A percentile compares a stretch with the other conserved stretches of the same genome.
phyloP scores from a whole-genome alignment of 2,888 invertebrate genomes.

The Tenthredo mesomela region DNA sequence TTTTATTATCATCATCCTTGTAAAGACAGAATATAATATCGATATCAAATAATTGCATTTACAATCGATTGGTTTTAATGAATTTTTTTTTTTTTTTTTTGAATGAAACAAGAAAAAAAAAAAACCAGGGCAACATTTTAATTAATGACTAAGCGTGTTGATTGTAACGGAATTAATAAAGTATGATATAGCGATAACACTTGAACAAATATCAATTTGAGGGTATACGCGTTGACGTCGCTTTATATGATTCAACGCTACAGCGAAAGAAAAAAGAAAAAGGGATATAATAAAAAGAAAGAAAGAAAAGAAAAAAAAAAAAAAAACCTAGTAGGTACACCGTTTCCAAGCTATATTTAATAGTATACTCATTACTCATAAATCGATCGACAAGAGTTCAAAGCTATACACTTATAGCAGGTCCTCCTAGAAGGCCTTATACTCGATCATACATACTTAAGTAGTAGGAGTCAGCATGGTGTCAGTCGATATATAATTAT shows the following conservation, averaged over 20 bases:
- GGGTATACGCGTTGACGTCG: neutral
- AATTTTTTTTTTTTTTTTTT: neutral
- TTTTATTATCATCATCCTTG: too few relatives aligned
- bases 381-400: neutral
- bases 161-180: neutral
- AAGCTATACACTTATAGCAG: neutral
- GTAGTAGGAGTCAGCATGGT: neutral
- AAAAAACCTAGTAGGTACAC: neutral
- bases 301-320: neutral
- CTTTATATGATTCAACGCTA: neutral
- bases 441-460: neutral
- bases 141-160: neutral
- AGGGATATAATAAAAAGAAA: neutral
- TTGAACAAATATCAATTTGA: neutral
- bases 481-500: constrained; percentile 8
- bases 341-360: neutral
- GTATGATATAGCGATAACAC: neutral
- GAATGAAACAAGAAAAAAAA: neutral
- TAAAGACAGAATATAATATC: too few relatives aligned
- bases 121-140: neutral
- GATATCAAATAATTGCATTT: too few relatives aligned
- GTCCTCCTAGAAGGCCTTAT: neutral
- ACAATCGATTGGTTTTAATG: neutral
- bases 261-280: neutral
- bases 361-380: neutral